phyloP scores from a whole-genome alignment of 2,113 vertebrate genomes.

The Plestiodon gilberti region DNA sequence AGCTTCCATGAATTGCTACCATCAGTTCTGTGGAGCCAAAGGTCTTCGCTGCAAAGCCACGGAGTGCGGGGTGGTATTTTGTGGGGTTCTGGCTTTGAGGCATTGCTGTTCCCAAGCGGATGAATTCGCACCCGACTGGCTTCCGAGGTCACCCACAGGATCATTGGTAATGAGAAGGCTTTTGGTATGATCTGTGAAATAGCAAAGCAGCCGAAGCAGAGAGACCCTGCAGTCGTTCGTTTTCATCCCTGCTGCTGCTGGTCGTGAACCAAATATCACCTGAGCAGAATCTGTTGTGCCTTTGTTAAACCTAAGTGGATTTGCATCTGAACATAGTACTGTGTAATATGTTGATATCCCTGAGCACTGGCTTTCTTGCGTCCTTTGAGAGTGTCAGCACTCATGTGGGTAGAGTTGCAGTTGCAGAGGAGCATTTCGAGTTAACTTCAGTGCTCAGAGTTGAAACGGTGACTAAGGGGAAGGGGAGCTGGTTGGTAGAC shows the following conservation, averaged over 20 bases:
- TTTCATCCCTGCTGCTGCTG: neutral
- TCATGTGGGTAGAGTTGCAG: too few species aligned
- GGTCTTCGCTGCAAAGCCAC: neutral
- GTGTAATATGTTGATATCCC: neutral
- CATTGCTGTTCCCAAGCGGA: neutral
- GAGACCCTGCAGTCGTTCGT: neutral
- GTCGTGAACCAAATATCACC: neutral
- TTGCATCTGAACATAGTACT: neutral
- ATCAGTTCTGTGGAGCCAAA: neutral
- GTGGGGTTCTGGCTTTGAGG: neutral
- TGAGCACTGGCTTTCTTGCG: neutral
- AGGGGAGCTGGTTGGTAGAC: slow-evolving; percentile 19
- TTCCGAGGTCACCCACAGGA: neutral
- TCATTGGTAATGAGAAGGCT: neutral
- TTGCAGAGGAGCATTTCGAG: too few species aligned
- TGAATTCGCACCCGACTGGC: neutral
- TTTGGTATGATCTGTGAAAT: neutral
- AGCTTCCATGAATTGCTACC: neutral
- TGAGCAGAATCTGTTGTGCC: accelerated
- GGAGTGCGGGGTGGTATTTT: neutral
- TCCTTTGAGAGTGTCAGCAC: too few species aligned
- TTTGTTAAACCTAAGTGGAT: neutral
- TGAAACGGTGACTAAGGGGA: slow-evolving; percentile 44
- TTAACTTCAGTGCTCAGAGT: slow-evolving; percentile 8
- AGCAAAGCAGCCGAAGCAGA: neutral